Percentiles rank a stretch among this genome's conserved stretches.
phyloP scores from a whole-genome alignment of 1,140 invertebrate genomes.

The Zaprionus vittiger region DNA sequence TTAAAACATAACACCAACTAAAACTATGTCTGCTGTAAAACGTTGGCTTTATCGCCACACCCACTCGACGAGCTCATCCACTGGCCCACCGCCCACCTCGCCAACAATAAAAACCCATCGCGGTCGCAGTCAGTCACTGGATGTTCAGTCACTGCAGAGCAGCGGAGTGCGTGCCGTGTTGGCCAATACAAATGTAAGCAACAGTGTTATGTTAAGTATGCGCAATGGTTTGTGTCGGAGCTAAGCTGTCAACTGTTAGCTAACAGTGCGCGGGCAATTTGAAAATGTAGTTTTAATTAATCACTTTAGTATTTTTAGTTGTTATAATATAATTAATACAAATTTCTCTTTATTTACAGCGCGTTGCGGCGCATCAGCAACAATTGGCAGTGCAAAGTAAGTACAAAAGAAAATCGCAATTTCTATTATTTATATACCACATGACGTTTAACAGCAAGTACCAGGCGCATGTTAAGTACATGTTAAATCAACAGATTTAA shows the following conservation, averaged over 20 bases:
- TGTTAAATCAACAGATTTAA: slow-evolving; percentile 33
- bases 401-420: slow-evolving; percentile 54
- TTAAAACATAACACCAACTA: slow-evolving; percentile 17
- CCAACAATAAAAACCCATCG: slow-evolving; percentile 69
- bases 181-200: slow-evolving; percentile 59
- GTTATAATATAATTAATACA: neutral
- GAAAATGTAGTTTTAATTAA: slow-evolving; percentile 18
- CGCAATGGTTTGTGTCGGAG: slow-evolving; percentile 23
- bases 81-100: slow-evolving; percentile 62
- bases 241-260: slow-evolving; percentile 17
- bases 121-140: slow-evolving; percentile 89
- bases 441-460: slow-evolving; percentile 68
- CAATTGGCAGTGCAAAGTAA: slow-evolving; percentile 87
- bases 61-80: slow-evolving; percentile 84
- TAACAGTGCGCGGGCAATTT: slow-evolving; percentile 30
- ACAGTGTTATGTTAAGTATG: slow-evolving; percentile 24
- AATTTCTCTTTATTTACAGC: slow-evolving; percentile 86
- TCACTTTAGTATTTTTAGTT: slow-evolving; percentile 76
- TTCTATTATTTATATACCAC: slow-evolving; percentile 12
- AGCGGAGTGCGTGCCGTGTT: slow-evolving; percentile 87
- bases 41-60: slow-evolving; percentile 85
- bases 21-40: slow-evolving; percentile 86
- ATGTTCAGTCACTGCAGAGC: slow-evolving; percentile 89
- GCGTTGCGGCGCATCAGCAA: slow-evolving; percentile 87
- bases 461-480: slow-evolving; percentile 26